A percentile compares a stretch with the other conserved stretches of the same genome.
phyloP scores from a whole-genome alignment of 2,797 vertebrate genomes.

The Syngnathus acus region DNA sequence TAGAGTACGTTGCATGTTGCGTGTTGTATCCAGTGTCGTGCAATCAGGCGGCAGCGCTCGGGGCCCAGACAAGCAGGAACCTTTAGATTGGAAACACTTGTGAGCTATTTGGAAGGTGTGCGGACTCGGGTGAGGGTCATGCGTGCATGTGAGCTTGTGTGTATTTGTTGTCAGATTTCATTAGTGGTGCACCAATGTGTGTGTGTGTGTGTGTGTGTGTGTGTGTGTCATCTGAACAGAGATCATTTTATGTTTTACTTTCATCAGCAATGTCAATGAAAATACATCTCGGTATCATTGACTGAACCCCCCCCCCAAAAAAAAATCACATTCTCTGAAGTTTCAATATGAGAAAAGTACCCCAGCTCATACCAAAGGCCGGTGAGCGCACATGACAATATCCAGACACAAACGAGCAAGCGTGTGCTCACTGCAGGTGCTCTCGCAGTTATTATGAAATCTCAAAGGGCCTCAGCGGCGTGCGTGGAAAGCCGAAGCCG shows the following conservation, averaged over 20 bases:
- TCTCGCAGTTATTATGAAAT: slow-evolving; percentile 47
- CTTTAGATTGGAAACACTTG: slow-evolving; percentile 81
- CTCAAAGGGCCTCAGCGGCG: slow-evolving; percentile 31
- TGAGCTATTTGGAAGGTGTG: slow-evolving; percentile 72
- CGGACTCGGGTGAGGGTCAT: slow-evolving; percentile 34
- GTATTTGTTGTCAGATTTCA: slow-evolving; percentile 37
- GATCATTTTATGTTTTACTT: not conserved
- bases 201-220: slow-evolving; percentile 8
- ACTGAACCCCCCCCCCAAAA: slow-evolving; percentile 10
- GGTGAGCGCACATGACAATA: slow-evolving; percentile 28
- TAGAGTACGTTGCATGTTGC: slow-evolving; percentile 45
- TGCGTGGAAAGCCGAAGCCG: slow-evolving; percentile 32
- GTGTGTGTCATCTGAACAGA: slow-evolving; percentile 4
- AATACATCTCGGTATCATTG: slow-evolving; percentile 8
- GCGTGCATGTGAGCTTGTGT: slow-evolving; percentile 27
- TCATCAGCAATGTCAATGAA: not conserved
- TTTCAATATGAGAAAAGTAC: not conserved
- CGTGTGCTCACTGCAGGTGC: slow-evolving; percentile 62
- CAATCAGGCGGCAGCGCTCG: slow-evolving; percentile 65
- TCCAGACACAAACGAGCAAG: slow-evolving; percentile 34
- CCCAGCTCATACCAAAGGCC: not conserved
- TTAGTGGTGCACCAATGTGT: slow-evolving; percentile 30
- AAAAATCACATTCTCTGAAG: slow-evolving; percentile 1
- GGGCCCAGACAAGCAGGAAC: slow-evolving; percentile 78
- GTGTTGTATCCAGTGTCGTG: slow-evolving; percentile 63